Conservation (phyloP, 2,113 vertebrate genomes). For the Aix galericulata region DNA sequence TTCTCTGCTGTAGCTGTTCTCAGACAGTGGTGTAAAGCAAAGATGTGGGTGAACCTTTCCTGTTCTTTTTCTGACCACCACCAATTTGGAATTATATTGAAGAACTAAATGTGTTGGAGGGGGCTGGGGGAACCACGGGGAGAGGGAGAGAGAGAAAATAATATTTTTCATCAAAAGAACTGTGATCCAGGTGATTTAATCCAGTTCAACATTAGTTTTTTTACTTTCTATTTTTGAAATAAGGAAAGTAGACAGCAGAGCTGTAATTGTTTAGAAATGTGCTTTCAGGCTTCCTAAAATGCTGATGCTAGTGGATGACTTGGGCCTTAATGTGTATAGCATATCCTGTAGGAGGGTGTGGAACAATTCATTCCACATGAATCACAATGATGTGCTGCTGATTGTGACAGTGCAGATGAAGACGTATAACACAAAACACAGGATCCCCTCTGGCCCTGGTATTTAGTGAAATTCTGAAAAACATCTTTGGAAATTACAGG, state of each 20-base stretch:
- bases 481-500: background rate
- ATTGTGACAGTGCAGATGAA: background rate
- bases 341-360: background rate
- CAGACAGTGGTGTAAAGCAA: background rate
- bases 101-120: background rate
- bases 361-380: background rate
- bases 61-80: background rate
- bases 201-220: background rate
- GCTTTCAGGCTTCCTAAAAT: background rate
- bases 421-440: background rate
- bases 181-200: background rate
- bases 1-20: background rate
- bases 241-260: background rate
- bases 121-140: too few species aligned
- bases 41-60: background rate
- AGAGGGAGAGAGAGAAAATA: background rate
- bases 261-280: background rate
- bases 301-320: background rate
- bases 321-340: background rate
- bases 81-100: background rate
- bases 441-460: background rate
- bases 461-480: background rate
- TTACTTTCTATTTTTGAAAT: background rate
- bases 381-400: background rate
- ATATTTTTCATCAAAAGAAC: background rate